Conservation (phyloP, 2,113 vertebrate genomes). For the Cinclus cinclus region DNA sequence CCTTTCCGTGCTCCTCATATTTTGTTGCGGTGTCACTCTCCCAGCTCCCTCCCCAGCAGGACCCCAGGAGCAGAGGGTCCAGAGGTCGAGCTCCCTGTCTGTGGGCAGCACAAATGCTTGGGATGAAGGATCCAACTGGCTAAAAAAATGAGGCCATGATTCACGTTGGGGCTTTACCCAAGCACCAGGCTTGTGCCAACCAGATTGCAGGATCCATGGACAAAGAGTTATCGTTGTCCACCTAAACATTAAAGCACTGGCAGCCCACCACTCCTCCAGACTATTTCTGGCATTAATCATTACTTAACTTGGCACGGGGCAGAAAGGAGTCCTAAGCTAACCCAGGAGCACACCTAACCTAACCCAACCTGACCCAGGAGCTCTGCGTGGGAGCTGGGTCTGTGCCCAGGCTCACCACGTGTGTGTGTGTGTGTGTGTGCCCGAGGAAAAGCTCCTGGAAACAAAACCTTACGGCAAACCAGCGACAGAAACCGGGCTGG, state of each 20-base stretch:
- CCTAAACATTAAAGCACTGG: neutral
- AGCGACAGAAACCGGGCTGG: neutral
- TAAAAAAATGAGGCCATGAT: neutral
- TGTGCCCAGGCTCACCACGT: neutral
- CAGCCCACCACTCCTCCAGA: neutral
- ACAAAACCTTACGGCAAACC: neutral
- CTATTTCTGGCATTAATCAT: neutral
- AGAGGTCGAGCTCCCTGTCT: neutral
- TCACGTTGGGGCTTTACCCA: neutral
- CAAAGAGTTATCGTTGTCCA: neutral
- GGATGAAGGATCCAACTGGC: conserved; percentile 5
- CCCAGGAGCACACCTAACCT: neutral
- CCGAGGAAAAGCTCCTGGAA: neutral
- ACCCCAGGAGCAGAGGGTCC: neutral
- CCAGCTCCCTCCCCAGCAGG: neutral
- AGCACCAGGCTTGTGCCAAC: neutral
- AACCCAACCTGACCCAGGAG: neutral
- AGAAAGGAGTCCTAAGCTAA: neutral
- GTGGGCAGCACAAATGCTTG: neutral
- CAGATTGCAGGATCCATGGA: conserved; percentile 15
- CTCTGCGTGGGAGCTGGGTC: neutral
- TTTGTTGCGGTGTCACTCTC: neutral
- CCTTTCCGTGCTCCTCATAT: fast-evolving
- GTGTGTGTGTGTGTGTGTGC: no score
- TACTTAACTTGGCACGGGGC: neutral